Base-by-base conservation (phyloP, 2,888 invertebrate species). In the Alloplasta piceator region DNA sequence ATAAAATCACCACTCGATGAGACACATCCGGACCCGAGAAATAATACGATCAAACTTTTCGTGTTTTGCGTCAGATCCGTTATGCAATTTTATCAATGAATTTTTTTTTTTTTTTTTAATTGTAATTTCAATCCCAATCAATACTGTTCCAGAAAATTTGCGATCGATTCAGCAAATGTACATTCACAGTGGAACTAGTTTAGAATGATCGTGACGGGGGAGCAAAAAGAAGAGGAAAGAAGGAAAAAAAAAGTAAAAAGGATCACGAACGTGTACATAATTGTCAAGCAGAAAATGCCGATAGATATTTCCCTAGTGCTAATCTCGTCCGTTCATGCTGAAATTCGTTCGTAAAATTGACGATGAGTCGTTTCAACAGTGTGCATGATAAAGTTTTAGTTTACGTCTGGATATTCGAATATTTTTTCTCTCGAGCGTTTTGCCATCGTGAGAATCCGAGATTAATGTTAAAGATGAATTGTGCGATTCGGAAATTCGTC, bases 1-100 rank as follows among this genome's bases (percentile, higher is more conserved):
- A 26, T 26, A 77, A 87, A 85, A 78, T 85, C 85, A 87, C 26
- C 87, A 87, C 85, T 88, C 82, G 80, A 88, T 82, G 87, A 88
- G 86, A 89, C 87, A 88, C 26, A 26, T 26, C 80, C 84, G 64
- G 38, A 76, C 48, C 56, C 41, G 43, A 82, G 58, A 63, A 78
- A 64, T 46, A 63, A 56, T 39, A 46, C 43, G 9, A 60, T 39
- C 26, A 70, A 48, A 61, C 56, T 16, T 64, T 46, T 52, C 71
- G 7, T 38, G 36, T 56, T 64, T 43, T 12, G 41, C 60, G 58
- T 39, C n/a, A 26, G n/a, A n/a, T 16, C 12, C 12, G 14, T 60
- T 61, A 16, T 41, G 63, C 56, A 50, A 70, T 55, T 7, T 38
- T 43, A 12, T 43, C 36, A 5, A 26, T 14, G 55, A n/a, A n/a